A percentile compares a stretch with the other conserved stretches of the same genome.
phyloP scores from a whole-genome alignment of 1,140 invertebrate species.

The Heliconius hewitsoni region DNA sequence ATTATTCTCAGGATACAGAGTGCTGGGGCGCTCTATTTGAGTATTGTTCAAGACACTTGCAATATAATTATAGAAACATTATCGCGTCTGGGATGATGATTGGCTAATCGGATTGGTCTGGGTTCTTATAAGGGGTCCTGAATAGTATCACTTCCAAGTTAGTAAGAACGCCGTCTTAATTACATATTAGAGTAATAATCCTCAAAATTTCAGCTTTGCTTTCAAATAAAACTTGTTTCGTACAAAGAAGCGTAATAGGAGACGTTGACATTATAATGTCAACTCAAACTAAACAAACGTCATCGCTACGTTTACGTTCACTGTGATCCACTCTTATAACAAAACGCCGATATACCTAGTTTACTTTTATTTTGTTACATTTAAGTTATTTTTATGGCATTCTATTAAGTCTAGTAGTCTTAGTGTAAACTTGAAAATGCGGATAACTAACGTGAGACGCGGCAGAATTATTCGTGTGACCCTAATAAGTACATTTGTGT shows the following conservation, averaged over 20 bases:
- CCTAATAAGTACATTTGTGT: slow-evolving; percentile 54
- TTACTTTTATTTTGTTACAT: slow-evolving; percentile 37
- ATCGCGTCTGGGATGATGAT: too few relatives aligned
- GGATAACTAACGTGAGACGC: slow-evolving; percentile 71
- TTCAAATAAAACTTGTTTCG: not conserved
- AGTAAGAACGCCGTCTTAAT: too few relatives aligned
- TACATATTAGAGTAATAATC: too few relatives aligned
- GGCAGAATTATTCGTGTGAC: slow-evolving; percentile 68
- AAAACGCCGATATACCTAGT: slow-evolving; percentile 3
- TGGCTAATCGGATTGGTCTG: too few relatives aligned
- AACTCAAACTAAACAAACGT: slow-evolving; percentile 26
- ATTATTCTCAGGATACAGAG: too few relatives aligned
- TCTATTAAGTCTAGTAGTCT: not conserved
- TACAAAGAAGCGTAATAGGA: slow-evolving; percentile 17
- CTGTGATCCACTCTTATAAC: slow-evolving; percentile 11
- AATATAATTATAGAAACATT: too few relatives aligned
- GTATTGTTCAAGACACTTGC: too few relatives aligned
- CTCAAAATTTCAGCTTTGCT: too few relatives aligned
- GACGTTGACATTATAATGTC: slow-evolving; percentile 29
- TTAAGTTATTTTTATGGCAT: slow-evolving; percentile 29
- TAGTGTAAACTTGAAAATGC: slow-evolving; percentile 55
- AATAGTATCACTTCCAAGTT: too few relatives aligned
- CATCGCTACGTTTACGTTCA: slow-evolving; percentile 19
- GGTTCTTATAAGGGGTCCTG: too few relatives aligned
- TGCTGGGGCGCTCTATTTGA: too few relatives aligned